Base-by-base conservation (phyloP, 2,888 invertebrate genomes). In the Eristalinus sepulchralis region DNA sequence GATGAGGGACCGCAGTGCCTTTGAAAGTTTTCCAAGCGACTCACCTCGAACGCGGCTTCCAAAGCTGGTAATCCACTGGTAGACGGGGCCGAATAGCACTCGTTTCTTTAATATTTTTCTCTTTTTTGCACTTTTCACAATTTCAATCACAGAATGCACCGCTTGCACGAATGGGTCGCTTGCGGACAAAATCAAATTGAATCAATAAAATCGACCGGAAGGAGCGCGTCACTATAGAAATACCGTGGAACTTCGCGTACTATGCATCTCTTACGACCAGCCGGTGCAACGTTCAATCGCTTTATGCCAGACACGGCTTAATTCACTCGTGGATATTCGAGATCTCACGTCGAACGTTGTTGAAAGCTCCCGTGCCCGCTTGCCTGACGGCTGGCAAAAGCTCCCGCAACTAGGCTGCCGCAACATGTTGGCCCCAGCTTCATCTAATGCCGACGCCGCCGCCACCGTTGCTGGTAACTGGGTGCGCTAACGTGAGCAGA, bases 251-350 rank as follows among this genome's bases (percentile, higher is more conserved):
- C 22, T 34, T 57, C 60, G 47, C 72, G 13, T 33, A n/a, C 22
- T 55, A 53, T 24, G 22, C 10, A 22, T 8, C 47, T 66, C 8
- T 6, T 13, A n/a, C 68, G 63, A 77, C 81, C 27, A 55, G 64
- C 39, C 73, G 55, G 73, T 73, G 73, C 73, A 70, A 73, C 67
- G 77, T 85, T 64, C 81, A 63, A 77, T 64, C 64, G 77, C 64
- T 64, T 85, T 81, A 39, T 85, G 85, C 55, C 63, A 77, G 76
- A 70, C 70, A 85, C 73, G 73, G 70, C 5, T 31, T 67, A 82
- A 68, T 66, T 60, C 64, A 57, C 17, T 67, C 9, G 33, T 17
- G 68, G 55, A 55, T 85, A 81, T 78, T 64, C 24, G 36, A 27
- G 17, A 47, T 17, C 17, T 47, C 8, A 10, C 31, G 11, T 66